A percentile compares a stretch with the other conserved stretches of the same genome.
Conservation (phyloP, 2,113 vertebrate species). For the Aphelocoma coerulescens region DNA sequence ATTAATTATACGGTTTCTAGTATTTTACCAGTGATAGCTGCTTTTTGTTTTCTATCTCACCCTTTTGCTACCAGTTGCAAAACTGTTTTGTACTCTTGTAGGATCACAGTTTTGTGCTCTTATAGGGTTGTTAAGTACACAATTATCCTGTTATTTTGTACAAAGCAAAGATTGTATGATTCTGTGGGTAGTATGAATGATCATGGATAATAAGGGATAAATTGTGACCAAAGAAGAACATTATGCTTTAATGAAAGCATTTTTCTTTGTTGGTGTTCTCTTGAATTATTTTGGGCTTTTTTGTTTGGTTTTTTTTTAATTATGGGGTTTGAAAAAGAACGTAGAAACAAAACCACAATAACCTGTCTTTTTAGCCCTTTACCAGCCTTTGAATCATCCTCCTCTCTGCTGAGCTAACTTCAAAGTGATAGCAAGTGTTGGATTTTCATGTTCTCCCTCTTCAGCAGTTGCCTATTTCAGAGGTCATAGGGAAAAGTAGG, state of each 20-base stretch:
- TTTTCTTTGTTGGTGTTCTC: neutral
- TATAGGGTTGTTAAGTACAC: neutral
- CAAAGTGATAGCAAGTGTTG: neutral
- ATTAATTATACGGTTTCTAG: neutral
- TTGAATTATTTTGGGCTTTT: neutral
- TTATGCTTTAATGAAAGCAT: neutral
- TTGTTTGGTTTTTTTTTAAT: neutral
- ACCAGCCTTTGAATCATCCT: neutral
- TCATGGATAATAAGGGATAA: neutral
- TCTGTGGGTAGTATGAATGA: neutral
- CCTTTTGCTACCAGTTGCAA: neutral
- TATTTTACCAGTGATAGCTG: neutral
- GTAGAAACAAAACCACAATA: neutral
- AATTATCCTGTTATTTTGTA: neutral
- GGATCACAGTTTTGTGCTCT: neutral
- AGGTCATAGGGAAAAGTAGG: neutral
- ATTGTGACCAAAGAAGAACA: neutral
- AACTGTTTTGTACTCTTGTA: neutral
- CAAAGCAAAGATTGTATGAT: neutral
- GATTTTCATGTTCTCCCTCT: neutral
- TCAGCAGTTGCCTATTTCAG: neutral
- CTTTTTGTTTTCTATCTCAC: accelerated
- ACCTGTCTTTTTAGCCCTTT: neutral
- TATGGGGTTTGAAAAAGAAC: neutral
- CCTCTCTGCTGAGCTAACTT: neutral